These are phyloP conservation scores for Micrasema minimum DNA, from an alignment of 1,140 invertebrate species.

Conservation along the genomic window DNA sequence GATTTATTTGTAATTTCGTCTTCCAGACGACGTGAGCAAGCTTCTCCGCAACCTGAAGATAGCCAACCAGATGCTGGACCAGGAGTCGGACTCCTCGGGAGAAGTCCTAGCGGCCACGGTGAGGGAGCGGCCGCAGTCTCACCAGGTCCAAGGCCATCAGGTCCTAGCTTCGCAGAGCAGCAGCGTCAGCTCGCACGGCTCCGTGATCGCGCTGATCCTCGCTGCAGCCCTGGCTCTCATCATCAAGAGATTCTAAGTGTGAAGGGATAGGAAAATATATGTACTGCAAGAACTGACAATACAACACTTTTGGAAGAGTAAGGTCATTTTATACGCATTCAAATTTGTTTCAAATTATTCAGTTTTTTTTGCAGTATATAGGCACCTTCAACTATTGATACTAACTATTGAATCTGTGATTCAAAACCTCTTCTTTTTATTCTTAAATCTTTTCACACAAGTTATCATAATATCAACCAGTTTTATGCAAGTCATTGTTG, in stretches of 20 bases:
- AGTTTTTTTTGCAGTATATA: too few species aligned
- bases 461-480: too few species aligned
- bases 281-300: too few species aligned
- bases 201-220: neutral
- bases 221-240: neutral
- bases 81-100: conserved; percentile 30
- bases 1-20: neutral
- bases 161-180: neutral
- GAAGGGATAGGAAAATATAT: neutral
- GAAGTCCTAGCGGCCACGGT: conserved; percentile 45
- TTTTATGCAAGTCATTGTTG: too few species aligned
- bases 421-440: too few species aligned
- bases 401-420: too few species aligned
- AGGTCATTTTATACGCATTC: too few species aligned
- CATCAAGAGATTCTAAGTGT: conserved; percentile 8
- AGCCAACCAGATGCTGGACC: conserved; percentile 48
- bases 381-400: too few species aligned
- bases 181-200: neutral
- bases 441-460: too few species aligned
- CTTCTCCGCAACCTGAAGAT: conserved; percentile 47
- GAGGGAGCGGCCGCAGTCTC: conserved; percentile 40
- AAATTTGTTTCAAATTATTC: too few species aligned
- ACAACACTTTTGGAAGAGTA: too few species aligned
- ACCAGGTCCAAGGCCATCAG: conserved; percentile 1
- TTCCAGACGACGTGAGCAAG: conserved; percentile 46